phyloP scores from a whole-genome alignment of 2,113 vertebrate species.

The Tragelaphus buxtoni region DNA sequence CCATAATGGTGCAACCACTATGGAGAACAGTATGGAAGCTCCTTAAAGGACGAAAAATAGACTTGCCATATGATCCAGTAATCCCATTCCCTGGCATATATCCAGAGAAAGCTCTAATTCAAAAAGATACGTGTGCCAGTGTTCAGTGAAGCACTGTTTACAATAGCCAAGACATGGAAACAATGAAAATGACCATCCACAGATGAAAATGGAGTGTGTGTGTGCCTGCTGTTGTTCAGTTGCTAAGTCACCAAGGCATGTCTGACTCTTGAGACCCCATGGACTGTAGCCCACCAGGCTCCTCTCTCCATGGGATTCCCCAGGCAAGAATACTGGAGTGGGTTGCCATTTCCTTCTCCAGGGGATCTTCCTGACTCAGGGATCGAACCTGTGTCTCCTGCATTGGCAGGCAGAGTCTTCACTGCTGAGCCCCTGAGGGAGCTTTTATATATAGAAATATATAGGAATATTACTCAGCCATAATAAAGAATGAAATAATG shows the following conservation, averaged over 20 bases:
- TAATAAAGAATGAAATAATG: neutral
- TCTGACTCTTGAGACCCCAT: neutral
- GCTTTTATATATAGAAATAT: neutral
- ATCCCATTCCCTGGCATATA: neutral
- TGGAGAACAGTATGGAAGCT: neutral
- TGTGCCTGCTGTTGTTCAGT: neutral
- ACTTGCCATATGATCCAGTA: neutral
- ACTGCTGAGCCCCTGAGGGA: neutral
- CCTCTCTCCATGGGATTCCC: neutral
- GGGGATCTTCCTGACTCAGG: neutral
- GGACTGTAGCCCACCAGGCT: neutral
- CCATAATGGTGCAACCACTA: neutral
- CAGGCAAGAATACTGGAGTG: neutral
- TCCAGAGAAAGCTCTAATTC: neutral
- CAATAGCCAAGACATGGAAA: neutral
- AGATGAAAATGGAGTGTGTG: neutral
- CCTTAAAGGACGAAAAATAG: neutral
- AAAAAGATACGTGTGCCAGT: accelerated
- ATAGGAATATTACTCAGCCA: neutral
- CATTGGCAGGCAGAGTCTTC: neutral
- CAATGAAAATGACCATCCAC: neutral
- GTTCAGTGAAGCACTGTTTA: neutral
- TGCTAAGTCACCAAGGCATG: neutral
- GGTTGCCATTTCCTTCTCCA: neutral
- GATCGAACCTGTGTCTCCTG: accelerated